phyloP scores from a whole-genome alignment of 2,113 vertebrate species.

The Notarius quadriscutis region DNA sequence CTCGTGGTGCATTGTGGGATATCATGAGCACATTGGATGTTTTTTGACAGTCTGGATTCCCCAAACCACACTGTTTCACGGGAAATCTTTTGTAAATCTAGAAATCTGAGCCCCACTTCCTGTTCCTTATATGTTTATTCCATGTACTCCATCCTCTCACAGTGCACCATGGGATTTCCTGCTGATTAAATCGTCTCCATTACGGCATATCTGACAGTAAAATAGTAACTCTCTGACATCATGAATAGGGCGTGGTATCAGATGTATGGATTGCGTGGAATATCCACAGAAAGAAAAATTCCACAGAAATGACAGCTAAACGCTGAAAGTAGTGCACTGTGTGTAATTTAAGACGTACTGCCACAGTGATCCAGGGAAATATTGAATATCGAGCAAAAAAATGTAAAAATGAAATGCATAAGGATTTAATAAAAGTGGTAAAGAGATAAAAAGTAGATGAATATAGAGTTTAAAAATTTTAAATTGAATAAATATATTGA shows the following conservation, averaged over 20 bases:
- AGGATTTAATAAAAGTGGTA: too few relatives aligned
- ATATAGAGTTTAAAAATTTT: not conserved
- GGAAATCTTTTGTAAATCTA: not conserved
- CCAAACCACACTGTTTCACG: not conserved
- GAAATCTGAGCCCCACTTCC: not conserved
- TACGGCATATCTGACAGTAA: too few relatives aligned
- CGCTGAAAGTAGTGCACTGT: too few relatives aligned
- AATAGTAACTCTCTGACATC: too few relatives aligned
- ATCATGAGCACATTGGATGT: not conserved
- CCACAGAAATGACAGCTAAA: too few relatives aligned
- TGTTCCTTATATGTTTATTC: not conserved
- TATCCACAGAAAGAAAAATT: too few relatives aligned
- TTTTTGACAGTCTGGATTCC: not conserved
- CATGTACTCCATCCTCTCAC: not conserved
- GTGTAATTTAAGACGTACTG: too few relatives aligned
- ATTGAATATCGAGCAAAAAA: not conserved
- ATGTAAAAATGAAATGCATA: not conserved
- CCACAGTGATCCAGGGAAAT: too few relatives aligned
- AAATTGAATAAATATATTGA: not conserved
- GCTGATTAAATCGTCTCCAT: not conserved
- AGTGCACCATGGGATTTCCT: constrained; percentile 16
- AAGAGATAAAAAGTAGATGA: too few relatives aligned
- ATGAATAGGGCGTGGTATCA: not conserved
- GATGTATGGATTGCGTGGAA: too few relatives aligned
- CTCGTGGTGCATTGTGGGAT: not conserved